Base-by-base conservation (phyloP, 1,140 invertebrate genomes). In the Anadara kagoshimensis region DNA sequence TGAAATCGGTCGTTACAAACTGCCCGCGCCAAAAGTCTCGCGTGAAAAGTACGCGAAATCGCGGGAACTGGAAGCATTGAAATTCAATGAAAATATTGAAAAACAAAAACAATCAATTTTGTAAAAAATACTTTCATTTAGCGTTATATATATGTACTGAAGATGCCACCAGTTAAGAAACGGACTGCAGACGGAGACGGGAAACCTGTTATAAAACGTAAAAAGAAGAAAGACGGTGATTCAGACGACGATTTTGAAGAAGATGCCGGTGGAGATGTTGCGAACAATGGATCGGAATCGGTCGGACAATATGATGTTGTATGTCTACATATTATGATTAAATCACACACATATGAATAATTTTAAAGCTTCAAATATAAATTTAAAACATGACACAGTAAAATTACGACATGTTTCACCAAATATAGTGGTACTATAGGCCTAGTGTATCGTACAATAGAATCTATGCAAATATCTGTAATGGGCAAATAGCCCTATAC, bases 111-210 rank as follows among this genome's bases (percentile, higher is more conserved):
- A 70, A 45, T 57, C 49, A 68, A 41, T 24, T 24, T 51, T 47
- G 47, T 57, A 62, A 43, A 53, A 8, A 69, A n/a, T 14, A 56
- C 43, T 62, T 44, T 44, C 14, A 41, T 22, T 26, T n/a, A 59
- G 12, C 26, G 29, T 18, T 8, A 1, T 29, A n/a, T 11, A 7
- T 54, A 22, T 44, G 51, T 12, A 54, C 14, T 20, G 26, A 74
- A 16, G 36, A 78, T 80, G 78, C 80, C 82, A 69, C 78, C 82
- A 51, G 82, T 82, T 47, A 84, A 84, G 56, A 73, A 80, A 67
- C 72, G 76, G 22, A 49, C 78, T 10, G 62, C 45, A 59, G 80
- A 80, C 56, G 74, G 66, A 47, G 78, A 80, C 53, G 73, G 64
- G 41, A 80, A 80, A 20, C 74, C 63, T 43, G 73, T 67, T 47